Evolutionary conservation across 2,888 invertebrate species (phyloP).

Genomic region (Graphium colonna): DNA sequence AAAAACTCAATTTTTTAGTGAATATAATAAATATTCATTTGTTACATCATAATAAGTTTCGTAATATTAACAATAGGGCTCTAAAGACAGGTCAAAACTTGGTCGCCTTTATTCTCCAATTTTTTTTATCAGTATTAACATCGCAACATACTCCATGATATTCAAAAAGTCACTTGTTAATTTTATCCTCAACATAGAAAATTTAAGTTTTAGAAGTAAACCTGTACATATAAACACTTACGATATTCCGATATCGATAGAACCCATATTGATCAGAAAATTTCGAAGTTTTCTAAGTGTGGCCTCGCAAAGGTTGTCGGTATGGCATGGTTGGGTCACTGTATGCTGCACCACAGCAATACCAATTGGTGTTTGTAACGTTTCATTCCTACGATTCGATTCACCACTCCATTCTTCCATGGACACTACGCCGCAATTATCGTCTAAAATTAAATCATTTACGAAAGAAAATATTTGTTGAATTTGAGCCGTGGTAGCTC

Average conservation of each 20-base stretch:
- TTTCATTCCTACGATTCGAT: slow-evolving; percentile 32
- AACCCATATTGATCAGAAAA: slow-evolving; percentile 71
- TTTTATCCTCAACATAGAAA: not conserved
- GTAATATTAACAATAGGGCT: too few relatives aligned
- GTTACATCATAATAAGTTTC: too few relatives aligned
- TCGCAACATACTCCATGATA: not conserved
- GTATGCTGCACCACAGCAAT: slow-evolving; percentile 81
- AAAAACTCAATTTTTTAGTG: too few relatives aligned
- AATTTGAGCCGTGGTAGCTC: too few relatives aligned
- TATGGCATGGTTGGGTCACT: slow-evolving; percentile 65
- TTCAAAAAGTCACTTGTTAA: not conserved
- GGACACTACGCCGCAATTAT: slow-evolving; percentile 42
- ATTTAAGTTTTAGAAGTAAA: not conserved
- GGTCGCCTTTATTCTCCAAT: too few relatives aligned
- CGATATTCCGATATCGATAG: slow-evolving; percentile 81
- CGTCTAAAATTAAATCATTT: slow-evolving; percentile 32
- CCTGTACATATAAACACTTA: slow-evolving; percentile 46
- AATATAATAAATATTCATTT: too few relatives aligned
- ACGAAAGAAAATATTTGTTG: too few relatives aligned
- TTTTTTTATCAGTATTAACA: not conserved
- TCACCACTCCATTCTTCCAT: slow-evolving; percentile 46
- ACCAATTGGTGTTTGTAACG: slow-evolving; percentile 57
- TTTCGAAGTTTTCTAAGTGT: slow-evolving; percentile 65
- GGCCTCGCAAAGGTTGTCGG: slow-evolving; percentile 57
- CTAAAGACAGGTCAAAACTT: too few relatives aligned